Evolutionary conservation across 2,113 vertebrate genomes (phyloP).

Genomic region (Dicaeum eximium): DNA sequence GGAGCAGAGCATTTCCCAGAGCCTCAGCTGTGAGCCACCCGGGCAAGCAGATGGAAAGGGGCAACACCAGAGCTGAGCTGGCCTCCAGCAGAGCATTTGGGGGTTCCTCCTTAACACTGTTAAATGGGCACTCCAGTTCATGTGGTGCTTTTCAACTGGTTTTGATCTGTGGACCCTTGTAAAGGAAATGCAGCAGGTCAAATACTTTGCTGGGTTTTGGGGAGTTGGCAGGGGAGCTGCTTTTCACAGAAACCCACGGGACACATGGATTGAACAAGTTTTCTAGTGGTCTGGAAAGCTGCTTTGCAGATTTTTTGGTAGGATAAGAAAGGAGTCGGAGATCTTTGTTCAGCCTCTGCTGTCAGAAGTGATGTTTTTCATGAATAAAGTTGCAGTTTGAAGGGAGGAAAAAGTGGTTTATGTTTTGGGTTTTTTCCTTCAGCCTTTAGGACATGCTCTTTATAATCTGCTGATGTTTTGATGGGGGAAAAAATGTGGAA

Average conservation of each 20-base stretch:
- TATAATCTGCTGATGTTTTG: slow-evolving; percentile 34
- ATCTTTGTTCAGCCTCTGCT: background rate
- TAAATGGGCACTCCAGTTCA: background rate
- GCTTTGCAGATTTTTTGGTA: background rate
- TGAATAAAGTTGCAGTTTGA: background rate
- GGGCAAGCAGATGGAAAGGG: background rate
- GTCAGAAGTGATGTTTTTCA: slow-evolving; percentile 17
- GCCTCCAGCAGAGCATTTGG: background rate
- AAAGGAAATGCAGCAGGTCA: background rate
- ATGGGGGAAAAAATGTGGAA: background rate
- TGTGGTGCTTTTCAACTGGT: background rate
- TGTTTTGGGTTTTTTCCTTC: background rate
- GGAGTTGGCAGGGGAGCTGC: fast-evolving
- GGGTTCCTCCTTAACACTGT: background rate
- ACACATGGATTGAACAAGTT: background rate
- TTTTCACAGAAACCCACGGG: background rate
- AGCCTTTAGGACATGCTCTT: background rate
- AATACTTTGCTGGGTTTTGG: background rate
- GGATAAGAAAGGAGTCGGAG: background rate
- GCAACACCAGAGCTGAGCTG: background rate
- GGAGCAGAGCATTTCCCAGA: background rate
- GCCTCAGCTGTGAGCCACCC: background rate
- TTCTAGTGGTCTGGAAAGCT: background rate
- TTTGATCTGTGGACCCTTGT: background rate
- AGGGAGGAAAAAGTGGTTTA: background rate